These are phyloP conservation scores for Typhlomys cinereus DNA, from an alignment of 2,113 vertebrate species.

Conservation along the genomic window DNA sequence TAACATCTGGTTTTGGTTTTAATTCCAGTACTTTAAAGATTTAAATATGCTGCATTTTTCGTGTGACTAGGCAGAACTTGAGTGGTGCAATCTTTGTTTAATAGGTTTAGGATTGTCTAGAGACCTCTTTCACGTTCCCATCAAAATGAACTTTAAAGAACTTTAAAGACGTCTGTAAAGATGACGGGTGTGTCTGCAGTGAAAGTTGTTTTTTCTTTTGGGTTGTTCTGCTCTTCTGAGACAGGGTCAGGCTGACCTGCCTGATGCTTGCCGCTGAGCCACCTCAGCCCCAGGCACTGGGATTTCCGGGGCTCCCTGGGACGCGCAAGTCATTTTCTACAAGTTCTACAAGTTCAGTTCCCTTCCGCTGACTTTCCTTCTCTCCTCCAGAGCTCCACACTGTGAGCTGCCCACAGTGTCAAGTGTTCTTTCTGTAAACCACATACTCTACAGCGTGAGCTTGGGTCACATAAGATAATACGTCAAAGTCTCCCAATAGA, in stretches of 20 bases:
- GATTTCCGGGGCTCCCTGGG: neutral
- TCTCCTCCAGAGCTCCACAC: neutral
- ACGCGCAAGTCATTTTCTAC: neutral
- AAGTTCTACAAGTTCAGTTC: neutral
- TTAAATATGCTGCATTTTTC: neutral
- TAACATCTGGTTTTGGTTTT: conserved; percentile 38
- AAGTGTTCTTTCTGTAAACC: neutral
- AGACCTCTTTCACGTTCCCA: too few species aligned
- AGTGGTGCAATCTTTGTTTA: conserved; percentile 23
- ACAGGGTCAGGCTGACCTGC: neutral
- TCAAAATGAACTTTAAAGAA: too few species aligned
- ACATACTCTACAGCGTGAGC: neutral
- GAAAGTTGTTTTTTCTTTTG: neutral
- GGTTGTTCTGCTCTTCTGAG: neutral
- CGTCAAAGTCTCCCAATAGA: neutral
- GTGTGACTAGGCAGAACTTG: neutral
- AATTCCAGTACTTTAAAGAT: neutral
- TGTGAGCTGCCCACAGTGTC: too few species aligned
- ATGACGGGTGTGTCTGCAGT: neutral
- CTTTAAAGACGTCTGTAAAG: neutral
- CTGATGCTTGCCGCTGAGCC: neutral
- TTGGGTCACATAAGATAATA: neutral
- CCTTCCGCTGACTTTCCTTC: neutral
- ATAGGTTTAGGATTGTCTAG: neutral
- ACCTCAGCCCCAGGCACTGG: neutral